phyloP scores from a whole-genome alignment of 2,113 vertebrate genomes.

The Hippocampus abdominalis region DNA sequence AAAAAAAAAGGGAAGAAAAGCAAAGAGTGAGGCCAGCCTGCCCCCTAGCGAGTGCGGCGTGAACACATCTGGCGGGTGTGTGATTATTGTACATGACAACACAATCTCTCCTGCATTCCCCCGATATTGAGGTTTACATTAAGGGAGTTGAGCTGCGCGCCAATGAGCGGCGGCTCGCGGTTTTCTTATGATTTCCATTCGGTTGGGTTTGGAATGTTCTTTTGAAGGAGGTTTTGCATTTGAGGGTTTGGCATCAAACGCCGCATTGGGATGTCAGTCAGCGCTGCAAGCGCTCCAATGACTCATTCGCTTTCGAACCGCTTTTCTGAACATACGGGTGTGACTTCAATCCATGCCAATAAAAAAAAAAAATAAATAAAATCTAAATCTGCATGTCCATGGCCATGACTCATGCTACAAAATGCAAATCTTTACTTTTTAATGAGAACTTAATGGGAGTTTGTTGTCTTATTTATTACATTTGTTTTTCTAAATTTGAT shows the following conservation, averaged over 20 bases:
- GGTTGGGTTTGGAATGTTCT: not conserved
- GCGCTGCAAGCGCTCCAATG: no score
- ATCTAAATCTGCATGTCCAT: no score
- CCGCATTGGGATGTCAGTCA: no score
- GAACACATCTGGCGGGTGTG: constrained; percentile 16
- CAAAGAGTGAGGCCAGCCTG: constrained; percentile 39
- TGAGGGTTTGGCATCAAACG: not conserved
- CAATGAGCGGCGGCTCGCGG: constrained; percentile 26
- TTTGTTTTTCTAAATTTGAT: no score
- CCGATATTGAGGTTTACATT: constrained; percentile 49
- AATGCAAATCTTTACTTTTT: no score
- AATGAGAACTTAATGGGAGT: no score
- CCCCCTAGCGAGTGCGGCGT: constrained; percentile 53
- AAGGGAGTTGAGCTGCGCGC: constrained; percentile 15
- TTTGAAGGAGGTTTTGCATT: not conserved
- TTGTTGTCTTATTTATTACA: no score
- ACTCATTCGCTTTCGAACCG: no score
- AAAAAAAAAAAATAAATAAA: no score
- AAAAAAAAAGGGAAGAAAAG: not conserved
- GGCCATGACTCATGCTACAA: no score
- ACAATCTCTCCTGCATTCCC: constrained; percentile 30
- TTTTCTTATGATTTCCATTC: not conserved
- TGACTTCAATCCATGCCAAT: no score
- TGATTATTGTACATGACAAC: constrained; percentile 37
- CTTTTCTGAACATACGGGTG: no score